These are phyloP conservation scores for Erebia palarica DNA, from an alignment of 2,888 invertebrate genomes.

Conservation along the genomic window DNA sequence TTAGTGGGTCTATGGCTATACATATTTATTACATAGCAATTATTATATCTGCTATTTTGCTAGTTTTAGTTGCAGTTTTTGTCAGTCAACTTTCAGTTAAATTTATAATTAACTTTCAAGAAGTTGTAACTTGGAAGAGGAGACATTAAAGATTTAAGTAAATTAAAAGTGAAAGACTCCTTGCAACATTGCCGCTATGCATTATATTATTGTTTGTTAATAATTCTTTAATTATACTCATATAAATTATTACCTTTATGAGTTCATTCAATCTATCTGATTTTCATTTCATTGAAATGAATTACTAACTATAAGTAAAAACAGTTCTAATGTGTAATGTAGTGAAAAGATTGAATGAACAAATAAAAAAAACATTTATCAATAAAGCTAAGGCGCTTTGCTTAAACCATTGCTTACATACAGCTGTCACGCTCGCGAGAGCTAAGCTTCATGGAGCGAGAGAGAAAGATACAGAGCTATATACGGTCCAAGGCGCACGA, in stretches of 20 bases:
- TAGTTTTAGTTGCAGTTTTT: too few relatives aligned
- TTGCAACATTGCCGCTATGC: constrained; percentile 21
- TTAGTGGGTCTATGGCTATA: too few relatives aligned
- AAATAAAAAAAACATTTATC: background rate
- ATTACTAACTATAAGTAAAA: background rate
- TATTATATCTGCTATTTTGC: too few relatives aligned
- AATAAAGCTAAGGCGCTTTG: constrained; percentile 31
- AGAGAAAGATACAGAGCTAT: constrained; percentile 79
- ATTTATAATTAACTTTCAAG: too few relatives aligned
- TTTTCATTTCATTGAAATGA: background rate
- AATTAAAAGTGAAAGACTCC: background rate
- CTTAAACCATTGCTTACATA: constrained; percentile 64
- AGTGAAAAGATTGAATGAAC: constrained; percentile 16
- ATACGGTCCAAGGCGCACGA: constrained; percentile 78
- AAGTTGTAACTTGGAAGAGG: background rate
- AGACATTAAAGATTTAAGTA: background rate
- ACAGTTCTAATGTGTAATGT: too few relatives aligned
- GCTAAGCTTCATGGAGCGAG: constrained; percentile 78
- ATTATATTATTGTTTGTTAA: background rate
- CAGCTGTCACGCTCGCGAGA: constrained; percentile 77
- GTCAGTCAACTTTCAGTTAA: too few relatives aligned
- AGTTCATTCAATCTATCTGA: background rate
- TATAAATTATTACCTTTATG: background rate
- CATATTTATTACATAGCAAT: too few relatives aligned
- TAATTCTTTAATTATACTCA: background rate